phyloP scores from a whole-genome alignment of 2,888 invertebrate species.

The Caradrina clavipalpis region DNA sequence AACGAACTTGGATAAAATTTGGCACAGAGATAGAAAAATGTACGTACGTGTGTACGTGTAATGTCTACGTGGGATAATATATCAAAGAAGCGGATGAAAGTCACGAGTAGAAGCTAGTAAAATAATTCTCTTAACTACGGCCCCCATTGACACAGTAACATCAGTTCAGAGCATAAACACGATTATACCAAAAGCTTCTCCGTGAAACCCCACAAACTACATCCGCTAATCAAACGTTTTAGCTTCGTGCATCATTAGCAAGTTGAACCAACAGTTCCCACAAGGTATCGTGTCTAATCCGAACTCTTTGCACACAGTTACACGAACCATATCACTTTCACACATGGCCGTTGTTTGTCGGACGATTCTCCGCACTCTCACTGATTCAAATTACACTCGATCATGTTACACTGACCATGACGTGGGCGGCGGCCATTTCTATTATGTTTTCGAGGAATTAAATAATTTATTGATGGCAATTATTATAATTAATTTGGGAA shows the following conservation, averaged over 20 bases:
- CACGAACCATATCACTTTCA: slow-evolving; percentile 72
- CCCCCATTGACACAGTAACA: neutral
- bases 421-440: slow-evolving; percentile 38
- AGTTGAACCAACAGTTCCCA: slow-evolving; percentile 25
- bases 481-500: slow-evolving; percentile 26
- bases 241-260: slow-evolving; percentile 28
- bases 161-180: neutral
- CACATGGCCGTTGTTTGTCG: slow-evolving; percentile 63
- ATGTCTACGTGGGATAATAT: too few relatives aligned
- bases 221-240: slow-evolving; percentile 15
- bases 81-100: too few relatives aligned
- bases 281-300: slow-evolving; percentile 43
- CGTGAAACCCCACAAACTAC: neutral
- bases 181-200: neutral
- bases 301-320: slow-evolving; percentile 47
- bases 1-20: too few relatives aligned
- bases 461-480: slow-evolving; percentile 37
- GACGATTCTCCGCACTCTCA: slow-evolving; percentile 67
- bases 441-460: slow-evolving; percentile 31
- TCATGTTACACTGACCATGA: slow-evolving; percentile 59
- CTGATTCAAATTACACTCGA: slow-evolving; percentile 62
- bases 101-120: too few relatives aligned
- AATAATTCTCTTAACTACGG: neutral
- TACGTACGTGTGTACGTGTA: too few relatives aligned
- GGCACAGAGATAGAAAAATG: too few relatives aligned